Conservation (phyloP, 2,113 vertebrate genomes). For the Poeciliopsis occidentalis region DNA sequence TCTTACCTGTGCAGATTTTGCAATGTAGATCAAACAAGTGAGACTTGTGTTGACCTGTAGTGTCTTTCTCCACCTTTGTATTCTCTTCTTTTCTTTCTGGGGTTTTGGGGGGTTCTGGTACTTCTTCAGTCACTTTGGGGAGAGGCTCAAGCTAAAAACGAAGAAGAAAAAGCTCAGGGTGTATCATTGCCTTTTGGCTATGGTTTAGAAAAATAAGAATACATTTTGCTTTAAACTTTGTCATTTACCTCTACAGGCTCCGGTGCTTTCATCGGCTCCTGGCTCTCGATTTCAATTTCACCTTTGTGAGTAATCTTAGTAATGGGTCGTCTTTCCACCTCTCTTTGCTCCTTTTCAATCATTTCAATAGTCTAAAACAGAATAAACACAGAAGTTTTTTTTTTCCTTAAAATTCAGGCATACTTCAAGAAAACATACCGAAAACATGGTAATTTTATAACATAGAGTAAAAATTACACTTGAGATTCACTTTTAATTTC, state of each 20-base stretch:
- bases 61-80: conserved; percentile 81
- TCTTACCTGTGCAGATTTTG: conserved; percentile 97
- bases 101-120: conserved; percentile 74
- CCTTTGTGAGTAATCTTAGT: conserved; percentile 99
- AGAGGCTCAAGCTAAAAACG: conserved; percentile 75
- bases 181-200: neutral
- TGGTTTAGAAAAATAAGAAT: neutral
- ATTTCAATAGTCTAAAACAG: conserved; percentile 93
- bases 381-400: neutral
- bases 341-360: conserved; percentile 98
- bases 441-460: neutral
- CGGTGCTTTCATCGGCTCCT: conserved; percentile 90
- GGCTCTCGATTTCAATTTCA: conserved; percentile 98
- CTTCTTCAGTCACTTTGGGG: conserved; percentile 81
- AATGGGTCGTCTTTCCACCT: conserved; percentile 94
- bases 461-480: neutral
- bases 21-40: conserved; percentile 98
- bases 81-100: conserved; percentile 82
- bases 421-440: neutral
- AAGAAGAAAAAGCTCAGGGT: neutral
- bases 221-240: neutral
- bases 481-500: neutral
- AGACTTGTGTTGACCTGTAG: conserved; percentile 93
- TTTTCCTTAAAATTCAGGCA: neutral
- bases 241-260: conserved; percentile 81